Percentiles rank a stretch among this genome's conserved stretches.
Evolutionary conservation across 2,797 vertebrate genomes (phyloP).

Genomic region (Microctenopoma stevenorrisi): DNA sequence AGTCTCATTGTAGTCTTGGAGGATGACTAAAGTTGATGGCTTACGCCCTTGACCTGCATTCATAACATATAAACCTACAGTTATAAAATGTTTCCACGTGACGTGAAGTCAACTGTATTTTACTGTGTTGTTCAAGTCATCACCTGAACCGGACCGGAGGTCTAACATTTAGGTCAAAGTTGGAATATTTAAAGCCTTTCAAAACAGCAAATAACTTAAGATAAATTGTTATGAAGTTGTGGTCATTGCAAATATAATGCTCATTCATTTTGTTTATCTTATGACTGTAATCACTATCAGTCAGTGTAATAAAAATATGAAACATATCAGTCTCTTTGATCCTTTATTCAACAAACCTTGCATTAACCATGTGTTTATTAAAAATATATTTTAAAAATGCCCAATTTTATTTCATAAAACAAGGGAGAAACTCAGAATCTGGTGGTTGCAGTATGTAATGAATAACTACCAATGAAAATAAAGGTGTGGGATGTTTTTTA

Average conservation of each 20-base stretch:
- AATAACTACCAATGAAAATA: background rate
- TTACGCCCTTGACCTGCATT: slow-evolving; percentile 56
- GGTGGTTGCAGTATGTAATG: background rate
- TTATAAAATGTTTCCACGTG: slow-evolving; percentile 54
- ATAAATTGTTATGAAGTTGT: slow-evolving; percentile 67
- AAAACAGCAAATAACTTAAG: slow-evolving; percentile 58
- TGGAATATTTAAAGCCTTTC: slow-evolving; percentile 66
- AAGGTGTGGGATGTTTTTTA: background rate
- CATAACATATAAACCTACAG: slow-evolving; percentile 44
- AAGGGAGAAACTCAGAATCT: background rate
- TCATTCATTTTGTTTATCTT: slow-evolving; percentile 81
- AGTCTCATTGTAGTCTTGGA: slow-evolving; percentile 42
- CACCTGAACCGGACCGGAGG: slow-evolving; percentile 33
- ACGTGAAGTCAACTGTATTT: slow-evolving; percentile 48
- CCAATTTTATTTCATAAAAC: background rate
- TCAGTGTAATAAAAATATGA: slow-evolving; percentile 83
- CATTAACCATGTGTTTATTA: background rate
- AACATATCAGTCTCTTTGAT: slow-evolving; percentile 34
- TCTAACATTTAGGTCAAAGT: slow-evolving; percentile 54
- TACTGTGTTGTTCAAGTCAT: slow-evolving; percentile 58
- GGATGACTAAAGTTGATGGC: slow-evolving; percentile 38
- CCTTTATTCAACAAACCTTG: background rate
- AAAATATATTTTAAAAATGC: background rate
- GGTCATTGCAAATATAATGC: slow-evolving; percentile 75
- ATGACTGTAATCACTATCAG: slow-evolving; percentile 81